A percentile compares a stretch with the other conserved stretches of the same genome.
Conservation (phyloP, 2,797 vertebrate species). For the Stomatorhinus walkeri region DNA sequence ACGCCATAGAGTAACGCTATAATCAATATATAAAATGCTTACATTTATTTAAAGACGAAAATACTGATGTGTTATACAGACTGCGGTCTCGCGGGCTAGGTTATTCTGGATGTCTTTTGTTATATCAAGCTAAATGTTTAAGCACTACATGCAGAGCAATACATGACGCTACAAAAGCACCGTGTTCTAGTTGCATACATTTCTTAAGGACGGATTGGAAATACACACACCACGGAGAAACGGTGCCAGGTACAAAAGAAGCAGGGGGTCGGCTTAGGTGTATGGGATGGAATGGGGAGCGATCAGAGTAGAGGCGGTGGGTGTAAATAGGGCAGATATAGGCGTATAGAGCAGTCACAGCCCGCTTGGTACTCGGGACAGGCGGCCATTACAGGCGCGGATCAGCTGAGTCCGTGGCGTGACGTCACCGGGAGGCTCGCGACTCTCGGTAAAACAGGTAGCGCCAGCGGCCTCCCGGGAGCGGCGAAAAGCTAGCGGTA, state of each 20-base stretch:
- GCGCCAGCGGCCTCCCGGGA: slow-evolving; percentile 35
- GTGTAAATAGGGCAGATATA: background rate
- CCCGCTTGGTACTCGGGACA: slow-evolving; percentile 28
- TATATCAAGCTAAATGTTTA: background rate
- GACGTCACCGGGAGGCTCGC: slow-evolving; percentile 20
- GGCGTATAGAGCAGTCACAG: background rate
- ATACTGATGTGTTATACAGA: background rate
- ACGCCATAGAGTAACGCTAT: background rate
- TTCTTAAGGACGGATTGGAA: background rate
- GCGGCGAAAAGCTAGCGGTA: slow-evolving; percentile 45
- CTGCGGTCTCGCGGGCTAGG: background rate
- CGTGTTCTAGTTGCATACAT: background rate
- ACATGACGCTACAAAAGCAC: background rate
- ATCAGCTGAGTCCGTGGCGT: slow-evolving; percentile 30
- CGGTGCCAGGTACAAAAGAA: background rate
- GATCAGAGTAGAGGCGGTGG: background rate
- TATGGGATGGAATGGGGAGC: background rate
- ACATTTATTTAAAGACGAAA: background rate
- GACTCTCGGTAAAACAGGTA: slow-evolving; percentile 34
- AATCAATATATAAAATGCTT: background rate
- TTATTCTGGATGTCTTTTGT: background rate
- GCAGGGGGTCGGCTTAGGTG: background rate
- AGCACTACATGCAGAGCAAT: background rate
- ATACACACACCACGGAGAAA: background rate
- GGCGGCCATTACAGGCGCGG: slow-evolving; percentile 32